These are phyloP conservation scores for Temnothorax nylanderi DNA, from an alignment of 1,140 invertebrate genomes.

Conservation along the genomic window DNA sequence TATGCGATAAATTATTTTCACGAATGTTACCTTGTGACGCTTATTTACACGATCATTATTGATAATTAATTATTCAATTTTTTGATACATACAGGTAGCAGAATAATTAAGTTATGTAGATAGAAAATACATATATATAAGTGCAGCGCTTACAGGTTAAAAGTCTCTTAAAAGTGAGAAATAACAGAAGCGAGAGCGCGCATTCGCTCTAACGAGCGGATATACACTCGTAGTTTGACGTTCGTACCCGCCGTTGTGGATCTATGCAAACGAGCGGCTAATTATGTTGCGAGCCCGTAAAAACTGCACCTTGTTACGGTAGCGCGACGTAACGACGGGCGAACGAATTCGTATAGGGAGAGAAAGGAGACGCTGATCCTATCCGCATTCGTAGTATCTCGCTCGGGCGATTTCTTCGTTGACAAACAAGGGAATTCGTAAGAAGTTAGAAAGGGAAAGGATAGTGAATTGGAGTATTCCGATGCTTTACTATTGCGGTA, in stretches of 20 bases:
- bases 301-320: slow-evolving; percentile 57
- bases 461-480: not conserved
- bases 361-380: slow-evolving; percentile 1
- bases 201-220: slow-evolving; percentile 18
- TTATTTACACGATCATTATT: not conserved
- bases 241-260: not conserved
- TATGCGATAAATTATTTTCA: not conserved
- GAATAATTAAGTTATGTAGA: not conserved
- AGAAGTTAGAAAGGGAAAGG: not conserved
- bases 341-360: slow-evolving; percentile 24
- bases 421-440: slow-evolving; percentile 5
- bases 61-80: not conserved
- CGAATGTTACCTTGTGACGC: not conserved
- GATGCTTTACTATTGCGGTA: not conserved
- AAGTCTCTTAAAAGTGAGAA: slow-evolving; percentile 13
- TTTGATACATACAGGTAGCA: not conserved
- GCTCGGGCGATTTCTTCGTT: not conserved
- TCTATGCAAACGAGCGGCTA: slow-evolving; percentile 52
- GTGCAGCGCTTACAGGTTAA: not conserved
- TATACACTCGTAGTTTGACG: slow-evolving; percentile 35
- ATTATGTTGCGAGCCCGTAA: slow-evolving; percentile 55
- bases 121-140: not conserved
- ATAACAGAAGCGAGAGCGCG: not conserved
- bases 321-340: slow-evolving; percentile 48
- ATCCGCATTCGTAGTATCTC: not conserved